These are phyloP conservation scores for Pelobates fuscus DNA, from an alignment of 2,113 vertebrate species.

Conservation along the genomic window DNA sequence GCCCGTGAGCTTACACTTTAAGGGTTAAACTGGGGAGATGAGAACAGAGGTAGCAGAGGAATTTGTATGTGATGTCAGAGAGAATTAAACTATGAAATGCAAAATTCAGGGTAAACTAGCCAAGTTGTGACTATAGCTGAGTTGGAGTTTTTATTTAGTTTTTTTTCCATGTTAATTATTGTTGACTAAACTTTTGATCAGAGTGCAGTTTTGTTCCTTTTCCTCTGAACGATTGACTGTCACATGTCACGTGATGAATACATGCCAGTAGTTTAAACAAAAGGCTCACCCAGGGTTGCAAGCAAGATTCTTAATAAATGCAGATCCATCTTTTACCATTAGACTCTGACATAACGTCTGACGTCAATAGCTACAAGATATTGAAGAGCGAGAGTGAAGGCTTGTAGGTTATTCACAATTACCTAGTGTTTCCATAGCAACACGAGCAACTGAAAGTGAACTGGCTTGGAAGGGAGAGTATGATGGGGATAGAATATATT, in stretches of 20 bases:
- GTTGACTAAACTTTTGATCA: no score
- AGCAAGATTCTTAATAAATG: conserved; percentile 9
- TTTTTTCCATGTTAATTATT: no score
- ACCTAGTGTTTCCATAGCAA: conserved; percentile 44
- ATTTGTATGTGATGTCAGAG: no score
- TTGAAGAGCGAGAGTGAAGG: conserved; percentile 8
- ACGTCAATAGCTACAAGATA: conserved; percentile 4
- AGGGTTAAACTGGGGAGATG: no score
- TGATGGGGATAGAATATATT: neutral
- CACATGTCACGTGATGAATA: neutral
- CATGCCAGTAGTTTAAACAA: neutral
- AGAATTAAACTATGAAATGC: no score
- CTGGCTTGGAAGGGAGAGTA: conserved; percentile 19
- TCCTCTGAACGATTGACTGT: no score
- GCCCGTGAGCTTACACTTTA: no score
- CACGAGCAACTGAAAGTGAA: conserved; percentile 25
- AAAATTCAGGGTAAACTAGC: no score
- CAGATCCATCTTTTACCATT: neutral
- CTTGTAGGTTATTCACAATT: conserved; percentile 43
- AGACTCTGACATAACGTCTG: neutral
- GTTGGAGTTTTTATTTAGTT: no score
- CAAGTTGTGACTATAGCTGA: no score
- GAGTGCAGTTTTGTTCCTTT: no score
- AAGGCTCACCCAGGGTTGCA: neutral
- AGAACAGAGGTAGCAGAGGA: no score